Conservation (phyloP, 2,113 vertebrate species). For the Hyla sarda region DNA sequence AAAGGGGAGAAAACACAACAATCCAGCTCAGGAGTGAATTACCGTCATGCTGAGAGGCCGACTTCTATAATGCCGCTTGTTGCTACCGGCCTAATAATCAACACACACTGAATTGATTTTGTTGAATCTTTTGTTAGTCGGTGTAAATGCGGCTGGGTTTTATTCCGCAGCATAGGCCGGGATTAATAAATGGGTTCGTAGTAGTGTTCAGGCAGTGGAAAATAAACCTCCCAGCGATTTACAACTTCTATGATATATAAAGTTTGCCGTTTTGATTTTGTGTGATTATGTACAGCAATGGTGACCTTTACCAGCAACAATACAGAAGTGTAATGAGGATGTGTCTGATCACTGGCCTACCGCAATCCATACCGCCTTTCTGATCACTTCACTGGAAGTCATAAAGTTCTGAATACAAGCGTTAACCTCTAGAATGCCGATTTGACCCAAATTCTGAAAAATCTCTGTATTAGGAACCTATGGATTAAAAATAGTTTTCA, state of each 20-base stretch:
- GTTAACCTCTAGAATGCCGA: slow-evolving; percentile 83
- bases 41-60: slow-evolving; percentile 62
- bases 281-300: slow-evolving; percentile 99
- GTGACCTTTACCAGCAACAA: slow-evolving; percentile 99
- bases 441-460: slow-evolving; percentile 64
- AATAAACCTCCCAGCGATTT: slow-evolving; percentile 96
- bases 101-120: slow-evolving; percentile 75
- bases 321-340: slow-evolving; percentile 99
- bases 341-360: slow-evolving; percentile 92
- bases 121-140: slow-evolving; percentile 76
- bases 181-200: slow-evolving; percentile 84
- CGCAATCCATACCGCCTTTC: slow-evolving; percentile 79
- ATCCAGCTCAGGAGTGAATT: slow-evolving; percentile 52
- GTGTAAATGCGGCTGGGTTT: slow-evolving; percentile 67
- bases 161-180: slow-evolving; percentile 70
- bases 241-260: slow-evolving; percentile 97
- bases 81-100: slow-evolving; percentile 68
- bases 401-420: slow-evolving; percentile 81
- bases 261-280: slow-evolving; percentile 99
- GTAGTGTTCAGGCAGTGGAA: slow-evolving; percentile 87
- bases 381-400: slow-evolving; percentile 74
- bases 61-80: slow-evolving; percentile 67
- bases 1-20: slow-evolving; percentile 65
- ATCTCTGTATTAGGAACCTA: background rate
- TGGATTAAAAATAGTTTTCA: no score